These are phyloP conservation scores for Apis florea DNA, from an alignment of 1,140 invertebrate species.

Conservation along the genomic window DNA sequence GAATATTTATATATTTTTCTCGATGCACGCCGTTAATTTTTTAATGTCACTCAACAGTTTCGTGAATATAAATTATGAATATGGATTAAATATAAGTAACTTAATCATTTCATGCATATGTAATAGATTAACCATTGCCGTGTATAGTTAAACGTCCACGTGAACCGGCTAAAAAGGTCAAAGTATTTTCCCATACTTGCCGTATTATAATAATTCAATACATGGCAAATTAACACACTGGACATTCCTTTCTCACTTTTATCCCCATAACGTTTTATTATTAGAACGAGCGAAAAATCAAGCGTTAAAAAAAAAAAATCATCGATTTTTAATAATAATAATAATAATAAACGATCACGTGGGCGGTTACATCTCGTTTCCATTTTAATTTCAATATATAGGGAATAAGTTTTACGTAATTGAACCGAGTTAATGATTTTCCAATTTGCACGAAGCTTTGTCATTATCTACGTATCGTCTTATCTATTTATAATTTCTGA, in stretches of 20 bases:
- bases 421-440: not conserved
- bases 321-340: not conserved
- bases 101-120: not conserved
- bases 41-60: not conserved
- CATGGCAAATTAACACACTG: not conserved
- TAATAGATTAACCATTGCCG: not conserved
- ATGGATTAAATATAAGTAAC: too few species aligned
- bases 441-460: not conserved
- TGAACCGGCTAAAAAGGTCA: not conserved
- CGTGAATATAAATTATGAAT: not conserved
- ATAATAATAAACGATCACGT: not conserved
- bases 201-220: not conserved
- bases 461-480: not conserved
- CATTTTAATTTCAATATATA: not conserved
- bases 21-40: too few species aligned
- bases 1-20: too few species aligned
- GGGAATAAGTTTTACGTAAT: not conserved
- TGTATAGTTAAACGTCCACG: fast-evolving
- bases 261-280: not conserved
- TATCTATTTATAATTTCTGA: too few species aligned
- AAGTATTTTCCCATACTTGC: not conserved
- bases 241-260: not conserved
- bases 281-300: not conserved
- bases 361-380: not conserved
- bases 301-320: too few species aligned